Base-by-base conservation (phyloP, 1,140 invertebrate genomes). In the Trichoplusia ni region DNA sequence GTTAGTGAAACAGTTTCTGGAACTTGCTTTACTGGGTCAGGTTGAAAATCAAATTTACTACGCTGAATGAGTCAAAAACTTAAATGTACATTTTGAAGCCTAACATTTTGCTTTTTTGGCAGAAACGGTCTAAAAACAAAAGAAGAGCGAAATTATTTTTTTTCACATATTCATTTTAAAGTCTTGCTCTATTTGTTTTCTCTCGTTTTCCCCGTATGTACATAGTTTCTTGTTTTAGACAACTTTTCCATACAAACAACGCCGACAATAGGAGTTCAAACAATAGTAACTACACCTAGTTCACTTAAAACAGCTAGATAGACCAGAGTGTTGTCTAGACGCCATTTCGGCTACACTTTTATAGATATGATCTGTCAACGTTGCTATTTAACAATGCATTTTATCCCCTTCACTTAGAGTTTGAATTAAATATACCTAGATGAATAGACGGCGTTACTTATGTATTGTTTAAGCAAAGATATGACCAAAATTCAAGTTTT, bases 341-440 rank as follows among this genome's bases (percentile, higher is more conserved):
- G 8, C n/a, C 40, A 60, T 47, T 60, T 46, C 56, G 42, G 56
- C 40, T 47, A 60, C 25, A 31, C 54, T 33, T 60, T 59, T 37
- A 60, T 7, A 35, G 56, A 60, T 60, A 60, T 14, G n/a, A 60
- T 60, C 56, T 47, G 7, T 11, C 16, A 21, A 46, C 23, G 7
- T n/a, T n/a, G 2, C 40, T 29, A 60, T 60, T 60, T n/a, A n/a
- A n/a, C n/a, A n/a, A 29, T 60, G 8, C 47, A 11, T 35, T 60
- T 60, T 60, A 60, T 35, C 2, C 33, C 19, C 7, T 14, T 23
- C 16, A 9, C 25, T n/a, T 47, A 23, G 13, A 47, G 29, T 7
- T 47, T 0, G 47, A 60, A 60, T 47, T 60, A 19, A 42, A 9
- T 14, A 37, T 18, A 23, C 19, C 19, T 13, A 13, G 8, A 53